Conservation (phyloP, 2,797 vertebrate species). For the Cuniculus paca region DNA sequence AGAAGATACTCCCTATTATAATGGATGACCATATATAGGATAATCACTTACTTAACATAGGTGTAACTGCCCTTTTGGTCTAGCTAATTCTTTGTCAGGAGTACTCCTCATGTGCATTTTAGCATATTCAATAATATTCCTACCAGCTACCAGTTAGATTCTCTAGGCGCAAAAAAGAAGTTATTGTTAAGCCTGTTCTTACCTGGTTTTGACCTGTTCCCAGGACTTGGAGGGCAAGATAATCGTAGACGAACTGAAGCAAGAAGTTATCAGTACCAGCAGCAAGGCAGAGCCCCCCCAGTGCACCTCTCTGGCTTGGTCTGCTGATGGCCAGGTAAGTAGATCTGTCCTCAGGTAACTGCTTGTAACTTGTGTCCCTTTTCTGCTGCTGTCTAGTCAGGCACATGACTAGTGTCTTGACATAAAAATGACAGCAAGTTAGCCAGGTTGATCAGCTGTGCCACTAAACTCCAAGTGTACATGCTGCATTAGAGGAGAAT, state of each 20-base stretch:
- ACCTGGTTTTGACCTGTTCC: neutral
- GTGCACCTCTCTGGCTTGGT: conserved; percentile 97
- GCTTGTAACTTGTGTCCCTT: neutral
- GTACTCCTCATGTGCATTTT: neutral
- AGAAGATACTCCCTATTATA: neutral
- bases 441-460: neutral
- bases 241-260: conserved; percentile 97
- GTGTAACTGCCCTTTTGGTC: neutral
- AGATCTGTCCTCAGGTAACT: neutral
- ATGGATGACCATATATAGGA: neutral
- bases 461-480: neutral
- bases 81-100: neutral
- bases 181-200: neutral
- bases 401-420: neutral
- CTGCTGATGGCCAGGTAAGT: conserved; percentile 96
- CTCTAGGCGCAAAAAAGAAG: neutral
- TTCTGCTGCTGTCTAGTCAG: neutral
- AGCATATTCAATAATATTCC: neutral
- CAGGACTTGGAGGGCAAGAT: conserved; percentile 98
- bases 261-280: conserved; percentile 98
- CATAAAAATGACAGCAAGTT: neutral
- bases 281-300: conserved; percentile 97
- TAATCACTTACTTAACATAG: neutral
- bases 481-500: neutral
- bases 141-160: neutral